Conservation (phyloP, 1,140 invertebrate species). For the Psilanteris sp. region DNA sequence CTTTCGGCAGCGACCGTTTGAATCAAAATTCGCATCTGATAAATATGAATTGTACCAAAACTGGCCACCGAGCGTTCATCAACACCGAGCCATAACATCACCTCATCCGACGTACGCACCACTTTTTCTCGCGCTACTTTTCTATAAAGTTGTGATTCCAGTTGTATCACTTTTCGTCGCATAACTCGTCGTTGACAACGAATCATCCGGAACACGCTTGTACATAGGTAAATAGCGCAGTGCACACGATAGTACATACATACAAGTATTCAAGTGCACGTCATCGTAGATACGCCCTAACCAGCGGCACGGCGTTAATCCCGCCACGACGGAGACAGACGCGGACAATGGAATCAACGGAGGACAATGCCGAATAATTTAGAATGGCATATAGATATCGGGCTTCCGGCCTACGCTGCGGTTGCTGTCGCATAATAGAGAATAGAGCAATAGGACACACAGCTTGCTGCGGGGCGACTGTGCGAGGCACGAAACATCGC, state of each 20-base stretch:
- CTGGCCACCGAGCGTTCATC: too few species aligned
- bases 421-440: slow-evolving; percentile 74
- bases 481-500: slow-evolving; percentile 78
- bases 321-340: slow-evolving; percentile 77
- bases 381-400: slow-evolving; percentile 78
- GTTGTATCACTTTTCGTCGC: slow-evolving; percentile 10
- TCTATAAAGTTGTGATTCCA: too few species aligned
- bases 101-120: too few species aligned
- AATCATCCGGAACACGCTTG: slow-evolving; percentile 40
- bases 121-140: too few species aligned
- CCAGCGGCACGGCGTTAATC: slow-evolving; percentile 70
- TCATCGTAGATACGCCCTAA: slow-evolving; percentile 74
- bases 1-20: too few species aligned
- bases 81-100: too few species aligned
- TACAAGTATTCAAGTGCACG: slow-evolving; percentile 58
- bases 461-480: slow-evolving; percentile 71
- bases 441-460: slow-evolving; percentile 79
- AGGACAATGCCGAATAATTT: slow-evolving; percentile 79
- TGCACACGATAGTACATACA: slow-evolving; percentile 49
- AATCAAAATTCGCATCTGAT: too few species aligned
- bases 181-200: background rate
- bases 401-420: slow-evolving; percentile 73
- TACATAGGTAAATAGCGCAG: slow-evolving; percentile 59
- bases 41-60: too few species aligned
- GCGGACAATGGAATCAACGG: slow-evolving; percentile 77